A percentile compares a stretch with the other conserved stretches of the same genome.
Evolutionary conservation across 2,113 vertebrate species (phyloP).

Genomic region (Pao palembangensis): DNA sequence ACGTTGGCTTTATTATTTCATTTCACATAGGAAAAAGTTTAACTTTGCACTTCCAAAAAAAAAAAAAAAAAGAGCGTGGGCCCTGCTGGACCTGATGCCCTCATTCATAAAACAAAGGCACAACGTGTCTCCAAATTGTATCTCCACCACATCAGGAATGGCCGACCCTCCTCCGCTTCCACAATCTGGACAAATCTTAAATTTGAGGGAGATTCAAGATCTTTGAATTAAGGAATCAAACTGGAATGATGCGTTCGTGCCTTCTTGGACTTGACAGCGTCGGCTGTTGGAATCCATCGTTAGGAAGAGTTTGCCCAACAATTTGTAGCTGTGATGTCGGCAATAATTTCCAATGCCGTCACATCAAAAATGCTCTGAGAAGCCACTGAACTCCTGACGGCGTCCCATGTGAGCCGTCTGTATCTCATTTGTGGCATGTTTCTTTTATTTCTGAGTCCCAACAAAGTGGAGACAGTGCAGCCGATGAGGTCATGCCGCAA

Average conservation of each 20-base stretch:
- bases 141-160: conserved; percentile 6
- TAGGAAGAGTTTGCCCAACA: conserved; percentile 40
- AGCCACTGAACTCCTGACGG: conserved; percentile 44
- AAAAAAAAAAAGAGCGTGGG: conserved; percentile 20
- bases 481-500: conserved; percentile 48
- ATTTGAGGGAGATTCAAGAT: not conserved
- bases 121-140: conserved; percentile 7
- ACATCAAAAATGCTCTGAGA: conserved; percentile 64
- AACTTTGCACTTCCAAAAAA: conserved; percentile 24
- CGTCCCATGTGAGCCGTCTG: conserved; percentile 42
- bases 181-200: no score
- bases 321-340: conserved; percentile 52
- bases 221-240: conserved; percentile 14
- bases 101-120: conserved; percentile 29
- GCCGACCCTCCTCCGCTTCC: no score
- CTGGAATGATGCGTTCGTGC: not conserved
- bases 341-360: conserved; percentile 58
- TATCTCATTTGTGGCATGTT: conserved; percentile 51
- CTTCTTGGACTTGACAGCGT: not conserved
- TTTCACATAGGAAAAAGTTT: conserved; percentile 43
- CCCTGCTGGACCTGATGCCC: conserved; percentile 7
- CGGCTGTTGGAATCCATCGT: conserved; percentile 30
- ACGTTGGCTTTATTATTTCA: conserved; percentile 59
- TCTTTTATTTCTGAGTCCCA: conserved; percentile 36
- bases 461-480: conserved; percentile 34